phyloP scores from a whole-genome alignment of 2,888 invertebrate species.

The Ommatoiulus sabulosus region DNA sequence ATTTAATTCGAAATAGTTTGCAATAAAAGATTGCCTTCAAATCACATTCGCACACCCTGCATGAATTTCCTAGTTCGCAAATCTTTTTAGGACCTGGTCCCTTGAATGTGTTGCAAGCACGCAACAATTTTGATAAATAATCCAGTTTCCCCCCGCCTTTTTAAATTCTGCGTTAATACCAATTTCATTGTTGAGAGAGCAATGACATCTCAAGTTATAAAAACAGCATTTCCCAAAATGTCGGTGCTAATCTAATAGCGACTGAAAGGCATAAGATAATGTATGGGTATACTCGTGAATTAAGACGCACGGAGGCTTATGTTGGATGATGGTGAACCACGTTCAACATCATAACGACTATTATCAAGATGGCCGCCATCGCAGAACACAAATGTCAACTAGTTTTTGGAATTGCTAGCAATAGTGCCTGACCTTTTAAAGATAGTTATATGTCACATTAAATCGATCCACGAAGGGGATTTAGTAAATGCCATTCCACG shows the following conservation, averaged over 20 bases:
- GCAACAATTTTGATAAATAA: too few relatives aligned
- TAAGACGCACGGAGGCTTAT: not conserved
- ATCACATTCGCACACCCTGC: too few relatives aligned
- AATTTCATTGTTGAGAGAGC: too few relatives aligned
- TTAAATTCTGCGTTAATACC: too few relatives aligned
- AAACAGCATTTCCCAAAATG: not conserved
- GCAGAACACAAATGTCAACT: slow-evolving; percentile 37
- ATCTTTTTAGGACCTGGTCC: too few relatives aligned
- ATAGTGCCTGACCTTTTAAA: slow-evolving; percentile 28
- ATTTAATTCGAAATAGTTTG: not conserved
- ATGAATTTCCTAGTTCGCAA: too few relatives aligned
- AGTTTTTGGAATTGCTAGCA: slow-evolving; percentile 25
- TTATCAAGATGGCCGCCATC: not conserved
- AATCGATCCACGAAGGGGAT: slow-evolving; percentile 12
- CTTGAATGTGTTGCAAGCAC: too few relatives aligned
- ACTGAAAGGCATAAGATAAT: not conserved
- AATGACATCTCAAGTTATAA: not conserved
- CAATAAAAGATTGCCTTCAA: not conserved
- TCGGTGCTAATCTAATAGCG: not conserved
- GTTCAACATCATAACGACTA: not conserved
- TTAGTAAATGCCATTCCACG: slow-evolving; percentile 3
- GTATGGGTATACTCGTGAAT: not conserved
- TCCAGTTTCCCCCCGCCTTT: too few relatives aligned
- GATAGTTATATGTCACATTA: slow-evolving; percentile 35
- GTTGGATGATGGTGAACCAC: not conserved